Evolutionary conservation across 2,888 invertebrate species (phyloP), one percentile per base, ranked within the genome.

Genomic region (Hypomecis atomaria): DNA sequence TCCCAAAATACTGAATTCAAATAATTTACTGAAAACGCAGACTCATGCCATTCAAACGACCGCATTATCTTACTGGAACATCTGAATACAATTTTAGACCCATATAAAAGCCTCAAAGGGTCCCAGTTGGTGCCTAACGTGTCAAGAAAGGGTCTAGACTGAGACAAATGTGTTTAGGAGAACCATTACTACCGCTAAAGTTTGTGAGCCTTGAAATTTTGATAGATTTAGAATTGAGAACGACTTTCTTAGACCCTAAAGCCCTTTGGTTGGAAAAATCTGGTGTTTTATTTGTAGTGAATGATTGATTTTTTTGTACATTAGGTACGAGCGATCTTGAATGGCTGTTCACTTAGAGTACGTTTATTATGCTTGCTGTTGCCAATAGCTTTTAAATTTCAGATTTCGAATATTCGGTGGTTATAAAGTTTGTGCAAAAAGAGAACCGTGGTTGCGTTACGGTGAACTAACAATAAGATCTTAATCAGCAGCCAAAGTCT

Each of bases 121-220:
- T 66, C 56, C 58, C 69, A 68, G 71, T 62, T 50, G 63, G 59
- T 69, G 69, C 73, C 75, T 75, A 59, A 63, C 42, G 47, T 74
- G 77, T 74, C 77, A 74, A 71, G 75, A 61, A 74, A 79, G 62
- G 62, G 59, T 65, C 65, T 53, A 52, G 62, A 62, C 53, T 56
- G 55, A 63, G 65, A 67, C 60, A 63, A 65, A 70, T 70, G 69
- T 61, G 59, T 63, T 66, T 53, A 34, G 36, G 47, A 57, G 45
- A 48, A 57, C 44, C 56, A 63, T 59, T 59, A 61, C 61, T 36
- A 33, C 44, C 43, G 48, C 23, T 45, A n/a, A 48, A 50, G 54
- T 54, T 43, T 44, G 36, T 11, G 36, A n/a, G 10, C 33, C 40
- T 23, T 38, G 52, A 52, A 52, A 40, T 8, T 52, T 42, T 52